Evolutionary conservation across 2,113 vertebrate genomes (phyloP), one percentile per base, ranked within the genome.

Genomic region (Percina caprodes): DNA sequence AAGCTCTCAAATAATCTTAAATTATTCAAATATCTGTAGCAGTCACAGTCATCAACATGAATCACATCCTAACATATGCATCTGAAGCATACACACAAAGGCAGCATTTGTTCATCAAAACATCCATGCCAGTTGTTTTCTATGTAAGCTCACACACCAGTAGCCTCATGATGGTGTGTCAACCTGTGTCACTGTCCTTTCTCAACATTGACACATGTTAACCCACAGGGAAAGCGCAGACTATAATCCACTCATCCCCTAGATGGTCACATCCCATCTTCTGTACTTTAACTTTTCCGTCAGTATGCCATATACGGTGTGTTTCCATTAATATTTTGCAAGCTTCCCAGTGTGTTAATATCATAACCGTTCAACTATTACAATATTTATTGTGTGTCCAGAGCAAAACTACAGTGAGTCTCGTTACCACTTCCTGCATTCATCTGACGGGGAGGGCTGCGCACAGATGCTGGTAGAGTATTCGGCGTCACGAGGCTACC

Each of bases 341-440:
- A 30, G 46, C 49, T 56, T 33, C 24, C 24, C 42, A n/a, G 8
- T 4, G 6, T 58, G 15, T 55, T 21, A 7, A 23, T 18, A 19
- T 5, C 7, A 0, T 19, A 46, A 33, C 1, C 1, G 1, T 65
- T n/a, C 3, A 60, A 54, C 30, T 16, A 13, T 21, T n/a, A 1
- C 13, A 7, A 19, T 1, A 5, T 39, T 16, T n/a, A n/a, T n/a
- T 69, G 1, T 82, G 26, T 62, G 26, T 68, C 69, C 87, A 99
- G 98, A 99, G 74, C 97, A 99, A 96, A 99, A 99, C 96, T 99
- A 99, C 91, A 98, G 97, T 63, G 98, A 99, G 91, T 99, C 98
- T 21, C 97, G 98, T n/a, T 99, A 99, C 91, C 98, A 99, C 95
- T 99, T 99, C 94, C 95, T 99, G 93, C 98, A 98, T 94, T 99